Evolutionary conservation across 2,113 vertebrate genomes (phyloP).

Genomic region (Petrocephalus microphthalmus): DNA sequence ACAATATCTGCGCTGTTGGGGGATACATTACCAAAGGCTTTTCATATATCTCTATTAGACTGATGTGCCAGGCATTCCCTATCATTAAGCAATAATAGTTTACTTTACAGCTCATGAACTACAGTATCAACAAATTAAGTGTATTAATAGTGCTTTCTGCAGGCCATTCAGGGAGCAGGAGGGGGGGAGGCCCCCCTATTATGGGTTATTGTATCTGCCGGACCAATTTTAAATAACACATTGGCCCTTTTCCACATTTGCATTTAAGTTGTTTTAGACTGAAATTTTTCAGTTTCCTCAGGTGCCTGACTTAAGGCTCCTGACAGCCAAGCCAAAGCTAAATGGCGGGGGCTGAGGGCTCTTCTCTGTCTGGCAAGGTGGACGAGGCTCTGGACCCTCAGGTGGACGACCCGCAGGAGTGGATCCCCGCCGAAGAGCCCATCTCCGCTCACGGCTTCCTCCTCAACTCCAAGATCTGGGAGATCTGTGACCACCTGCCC

Average conservation of each 20-base stretch:
- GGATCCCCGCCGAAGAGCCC: constrained; percentile 63
- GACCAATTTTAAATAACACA: constrained; percentile 48
- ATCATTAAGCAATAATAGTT: constrained; percentile 73
- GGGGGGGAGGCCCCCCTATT: constrained; percentile 22
- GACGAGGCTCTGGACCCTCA: constrained; percentile 46
- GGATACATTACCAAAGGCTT: constrained; percentile 50
- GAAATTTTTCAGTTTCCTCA: constrained; percentile 39
- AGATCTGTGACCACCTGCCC: constrained; percentile 66
- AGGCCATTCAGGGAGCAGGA: constrained; percentile 31
- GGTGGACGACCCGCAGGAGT: constrained; percentile 61
- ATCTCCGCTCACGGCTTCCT: constrained; percentile 60
- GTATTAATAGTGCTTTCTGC: constrained; percentile 48
- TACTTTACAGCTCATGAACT: constrained; percentile 70
- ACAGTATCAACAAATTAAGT: constrained; percentile 66
- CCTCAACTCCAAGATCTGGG: constrained; percentile 64
- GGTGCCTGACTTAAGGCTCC: neutral
- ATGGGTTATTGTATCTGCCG: constrained; percentile 57
- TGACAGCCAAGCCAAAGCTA: neutral
- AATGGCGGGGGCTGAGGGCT: neutral
- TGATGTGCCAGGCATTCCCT: constrained; percentile 58
- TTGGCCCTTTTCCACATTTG: constrained; percentile 48
- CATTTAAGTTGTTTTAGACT: constrained; percentile 64
- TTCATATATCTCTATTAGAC: constrained; percentile 68
- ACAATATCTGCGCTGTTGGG: constrained; percentile 57
- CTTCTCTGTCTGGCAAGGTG: constrained; percentile 34